Base-by-base conservation (phyloP, 2,888 invertebrate species). In the Drosophila recens region DNA sequence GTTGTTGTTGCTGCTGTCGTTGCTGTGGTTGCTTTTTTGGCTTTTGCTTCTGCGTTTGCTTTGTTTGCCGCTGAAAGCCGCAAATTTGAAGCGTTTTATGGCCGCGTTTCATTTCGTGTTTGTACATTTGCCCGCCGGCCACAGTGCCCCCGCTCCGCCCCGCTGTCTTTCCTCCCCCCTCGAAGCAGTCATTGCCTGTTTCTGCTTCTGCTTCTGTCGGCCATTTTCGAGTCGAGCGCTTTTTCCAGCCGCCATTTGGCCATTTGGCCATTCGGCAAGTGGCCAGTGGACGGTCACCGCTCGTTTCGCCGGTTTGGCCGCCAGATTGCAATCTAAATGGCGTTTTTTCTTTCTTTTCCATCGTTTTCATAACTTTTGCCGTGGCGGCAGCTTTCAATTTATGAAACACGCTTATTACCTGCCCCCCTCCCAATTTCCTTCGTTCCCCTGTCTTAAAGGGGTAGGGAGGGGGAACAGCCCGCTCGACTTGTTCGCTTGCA, bases 311-410 rank as follows among this genome's bases (percentile, higher is more conserved):
- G 67, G 64, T 61, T 80, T 70, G 72, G 51, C 68, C 48, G 68
- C 62, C 75, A 80, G 83, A 84, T 84, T 87, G 84, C 83, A 82
- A 87, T 84, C 87, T 82, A 80, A 84, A 87, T 87, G 78, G 69
- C 34, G 59, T 61, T 74, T 70, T 59, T 62, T 51, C 40, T 72
- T 67, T 59, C 69, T 71, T 81, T 75, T 73, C 49, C 80, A 65
- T 23, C 67, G 75, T 72, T 81, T 84, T 87, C 78, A 87, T 84
- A 84, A 84, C 82, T 81, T 79, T 72, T 72, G 77, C 77, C 42
- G 57, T 72, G 57, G 71, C 82, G 83, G 86, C 86, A 86, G 85
- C 87, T 87, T 84, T 84, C 80, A 87, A 80, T 84, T 84, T 84
- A 84, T 87, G 82, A 87, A 84, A 84, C 85, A 78, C 80, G 82